Base-by-base conservation (phyloP, 2,888 invertebrate genomes). In the Sphaeridia pumilis region DNA sequence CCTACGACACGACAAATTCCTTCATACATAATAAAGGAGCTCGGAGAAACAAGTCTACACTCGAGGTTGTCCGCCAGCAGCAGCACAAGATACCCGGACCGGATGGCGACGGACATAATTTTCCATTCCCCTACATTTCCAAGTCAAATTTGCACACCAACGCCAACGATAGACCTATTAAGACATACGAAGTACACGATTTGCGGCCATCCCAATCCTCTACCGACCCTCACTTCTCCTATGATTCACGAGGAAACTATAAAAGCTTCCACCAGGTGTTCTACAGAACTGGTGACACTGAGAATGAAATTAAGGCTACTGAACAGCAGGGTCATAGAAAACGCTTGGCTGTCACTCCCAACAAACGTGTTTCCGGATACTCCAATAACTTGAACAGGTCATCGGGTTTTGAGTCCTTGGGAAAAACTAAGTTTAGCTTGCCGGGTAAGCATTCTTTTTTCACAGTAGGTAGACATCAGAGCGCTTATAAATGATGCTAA, bases 1-100 rank as follows among this genome's bases (percentile, higher is more conserved):
- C n/a, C n/a, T n/a, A n/a, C n/a, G n/a, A n/a, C n/a, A 41, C 25
- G 4, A 20, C 27, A 25, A 22, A 27, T 1, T 21, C 5, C 27
- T 20, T n/a, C 21, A 2, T 28, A 10, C 69, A 67, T 55, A 52
- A 52, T 28, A 26, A 27, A 10, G 26, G 25, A 7, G 46, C 52
- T 24, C 20, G 44, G 22, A 45, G 46, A 38, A 20, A 52, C 28
- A 52, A 52, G 14, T 52, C 52, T 12, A 46, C 52, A 26, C 38
- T 46, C 17, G 41, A 46, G n/a, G n/a, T n/a, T n/a, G n/a, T n/a
- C n/a, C n/a, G n/a, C n/a, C n/a, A n/a, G n/a, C n/a, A n/a, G n/a
- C n/a, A n/a, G 2, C 26, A 26, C 26, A 35, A 46, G 21, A 26
- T 42, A 3, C 46, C 46, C 22, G 52, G 52, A 31, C 52, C 52